Evolutionary conservation across 2,797 vertebrate genomes (phyloP).

Genomic region (Gymnoscopelus microlampas): DNA sequence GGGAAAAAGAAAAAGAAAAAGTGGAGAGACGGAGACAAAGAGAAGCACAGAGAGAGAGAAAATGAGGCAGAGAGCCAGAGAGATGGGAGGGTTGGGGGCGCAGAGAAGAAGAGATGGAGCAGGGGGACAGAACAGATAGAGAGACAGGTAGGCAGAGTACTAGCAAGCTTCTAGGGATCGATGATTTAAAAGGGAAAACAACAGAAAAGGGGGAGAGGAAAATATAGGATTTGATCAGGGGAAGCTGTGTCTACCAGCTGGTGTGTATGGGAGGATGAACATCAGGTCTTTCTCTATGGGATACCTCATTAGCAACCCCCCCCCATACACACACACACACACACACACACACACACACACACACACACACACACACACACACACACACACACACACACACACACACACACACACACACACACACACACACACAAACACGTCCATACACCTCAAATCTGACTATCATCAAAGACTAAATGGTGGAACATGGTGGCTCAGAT

Average conservation of each 20-base stretch:
- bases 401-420: neutral
- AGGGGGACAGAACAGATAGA: constrained; percentile 13
- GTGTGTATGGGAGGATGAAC: constrained; percentile 53
- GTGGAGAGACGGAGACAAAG: constrained; percentile 9
- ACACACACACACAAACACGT: neutral
- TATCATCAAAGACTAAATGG: constrained; percentile 48
- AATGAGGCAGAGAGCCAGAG: constrained; percentile 33
- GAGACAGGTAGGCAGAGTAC: constrained; percentile 28
- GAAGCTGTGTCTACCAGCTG: constrained; percentile 50
- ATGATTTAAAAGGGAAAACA: constrained; percentile 63
- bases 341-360: neutral
- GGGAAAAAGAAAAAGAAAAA: constrained; percentile 33
- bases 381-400: neutral
- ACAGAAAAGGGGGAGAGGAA: constrained; percentile 36
- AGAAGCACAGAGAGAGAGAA: constrained; percentile 20
- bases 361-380: constrained; percentile 1
- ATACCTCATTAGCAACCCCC: constrained; percentile 66
- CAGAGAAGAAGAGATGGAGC: neutral
- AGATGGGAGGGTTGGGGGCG: neutral
- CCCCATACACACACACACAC: neutral
- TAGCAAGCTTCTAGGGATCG: constrained; percentile 46
- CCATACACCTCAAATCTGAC: constrained; percentile 54
- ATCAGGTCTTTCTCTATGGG: constrained; percentile 70
- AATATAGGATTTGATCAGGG: constrained; percentile 57
- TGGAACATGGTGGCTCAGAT: constrained; percentile 18